Evolutionary conservation across 1,140 invertebrate species (phyloP).

Genomic region (Oscheius sp.): DNA sequence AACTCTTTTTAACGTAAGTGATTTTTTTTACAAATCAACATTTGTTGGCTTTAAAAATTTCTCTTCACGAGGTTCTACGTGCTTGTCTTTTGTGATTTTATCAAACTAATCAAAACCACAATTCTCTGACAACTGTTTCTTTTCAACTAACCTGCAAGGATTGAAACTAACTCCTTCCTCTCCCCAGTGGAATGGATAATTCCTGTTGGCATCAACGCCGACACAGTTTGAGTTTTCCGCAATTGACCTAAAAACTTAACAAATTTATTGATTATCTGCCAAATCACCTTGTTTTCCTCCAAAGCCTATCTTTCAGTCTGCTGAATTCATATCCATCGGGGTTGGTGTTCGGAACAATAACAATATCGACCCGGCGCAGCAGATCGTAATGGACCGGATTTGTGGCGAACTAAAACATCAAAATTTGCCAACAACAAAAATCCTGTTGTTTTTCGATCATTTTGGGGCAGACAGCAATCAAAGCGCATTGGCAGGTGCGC

Average conservation of each 20-base stretch:
- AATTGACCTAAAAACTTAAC: not conserved
- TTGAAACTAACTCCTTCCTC: constrained; percentile 42
- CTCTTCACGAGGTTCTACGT: too few species aligned
- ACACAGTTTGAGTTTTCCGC: constrained; percentile 43
- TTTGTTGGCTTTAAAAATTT: too few species aligned
- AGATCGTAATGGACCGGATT: constrained; percentile 30
- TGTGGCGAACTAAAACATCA: constrained; percentile 18
- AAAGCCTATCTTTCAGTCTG: constrained; percentile 60
- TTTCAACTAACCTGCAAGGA: constrained; percentile 39
- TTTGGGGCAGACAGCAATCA: not conserved
- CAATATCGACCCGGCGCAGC: constrained; percentile 56
- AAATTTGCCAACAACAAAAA: not conserved
- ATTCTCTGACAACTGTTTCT: not conserved
- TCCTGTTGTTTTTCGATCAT: not conserved
- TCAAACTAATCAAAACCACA: not conserved
- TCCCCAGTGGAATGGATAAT: constrained; percentile 62
- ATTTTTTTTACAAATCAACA: too few species aligned
- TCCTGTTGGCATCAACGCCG: constrained; percentile 63
- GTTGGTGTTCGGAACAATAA: constrained; percentile 62
- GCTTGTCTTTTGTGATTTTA: not conserved
- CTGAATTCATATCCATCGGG: constrained; percentile 64
- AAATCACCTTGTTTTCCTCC: constrained; percentile 62
- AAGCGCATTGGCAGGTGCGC: not conserved
- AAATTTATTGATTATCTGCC: not conserved
- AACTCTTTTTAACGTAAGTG: too few species aligned